Conservation (phyloP, 2,113 vertebrate genomes). For the Rhodinocichla rosea region DNA sequence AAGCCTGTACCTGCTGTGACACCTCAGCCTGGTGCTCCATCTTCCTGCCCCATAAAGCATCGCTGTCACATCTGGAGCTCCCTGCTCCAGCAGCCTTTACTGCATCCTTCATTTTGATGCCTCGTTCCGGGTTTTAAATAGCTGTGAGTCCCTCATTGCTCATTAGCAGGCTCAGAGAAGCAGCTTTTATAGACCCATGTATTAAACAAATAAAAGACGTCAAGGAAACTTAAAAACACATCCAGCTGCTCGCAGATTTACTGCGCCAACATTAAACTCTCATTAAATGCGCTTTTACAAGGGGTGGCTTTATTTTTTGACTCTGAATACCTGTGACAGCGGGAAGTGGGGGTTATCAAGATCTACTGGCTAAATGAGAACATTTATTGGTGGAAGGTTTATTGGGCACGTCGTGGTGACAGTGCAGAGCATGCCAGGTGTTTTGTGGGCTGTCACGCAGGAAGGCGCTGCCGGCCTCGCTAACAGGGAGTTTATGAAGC, state of each 20-base stretch:
- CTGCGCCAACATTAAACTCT: neutral
- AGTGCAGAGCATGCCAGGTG: neutral
- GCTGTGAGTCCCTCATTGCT: constrained; percentile 10
- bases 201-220: constrained; percentile 56
- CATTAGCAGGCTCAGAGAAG: constrained; percentile 38
- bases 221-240: constrained; percentile 40
- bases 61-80: neutral
- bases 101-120: constrained; percentile 18
- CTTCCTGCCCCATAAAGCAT: constrained; percentile 3
- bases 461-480: neutral
- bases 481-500: neutral
- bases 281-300: constrained; percentile 35
- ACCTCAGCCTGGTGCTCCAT: neutral
- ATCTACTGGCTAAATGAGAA: constrained; percentile 25
- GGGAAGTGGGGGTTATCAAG: constrained; percentile 5
- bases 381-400: neutral
- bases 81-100: constrained; percentile 12
- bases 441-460: neutral
- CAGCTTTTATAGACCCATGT: constrained; percentile 25
- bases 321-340: constrained; percentile 35
- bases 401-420: constrained; percentile 2
- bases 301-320: constrained; percentile 27
- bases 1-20: neutral
- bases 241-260: constrained; percentile 59
- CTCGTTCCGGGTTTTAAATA: constrained; percentile 38